Evolutionary conservation across 2,797 vertebrate genomes (phyloP).

Genomic region (Enteromius radiatus): DNA sequence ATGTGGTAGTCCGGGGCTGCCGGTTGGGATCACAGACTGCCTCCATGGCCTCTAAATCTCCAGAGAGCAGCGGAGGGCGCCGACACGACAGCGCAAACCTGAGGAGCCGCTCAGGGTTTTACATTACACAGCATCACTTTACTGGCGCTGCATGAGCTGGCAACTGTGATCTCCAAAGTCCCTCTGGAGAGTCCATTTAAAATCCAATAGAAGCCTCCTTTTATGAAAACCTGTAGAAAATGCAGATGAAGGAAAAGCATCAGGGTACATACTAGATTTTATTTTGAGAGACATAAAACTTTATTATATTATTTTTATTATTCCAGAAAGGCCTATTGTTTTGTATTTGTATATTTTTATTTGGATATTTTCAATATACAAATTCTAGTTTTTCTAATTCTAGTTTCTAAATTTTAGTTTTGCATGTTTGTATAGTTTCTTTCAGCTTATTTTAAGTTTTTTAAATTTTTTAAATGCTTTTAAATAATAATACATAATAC

Average conservation of each 20-base stretch:
- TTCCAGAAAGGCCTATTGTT: neutral
- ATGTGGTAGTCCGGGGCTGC: conserved; percentile 76
- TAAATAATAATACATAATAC: no score
- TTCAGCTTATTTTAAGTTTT: neutral
- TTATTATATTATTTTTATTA: neutral
- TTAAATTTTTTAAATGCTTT: neutral
- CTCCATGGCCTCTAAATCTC: conserved; percentile 81
- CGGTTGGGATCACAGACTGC: conserved; percentile 82
- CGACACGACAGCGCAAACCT: conserved; percentile 76
- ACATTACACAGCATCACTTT: conserved; percentile 77
- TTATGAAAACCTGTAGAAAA: conserved; percentile 33
- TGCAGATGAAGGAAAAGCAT: conserved; percentile 18
- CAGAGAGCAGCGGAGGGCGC: conserved; percentile 79
- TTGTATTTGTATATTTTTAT: neutral
- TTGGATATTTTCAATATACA: no score
- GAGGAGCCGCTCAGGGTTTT: conserved; percentile 70
- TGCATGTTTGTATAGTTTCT: neutral
- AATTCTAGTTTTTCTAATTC: neutral
- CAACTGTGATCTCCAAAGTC: conserved; percentile 56
- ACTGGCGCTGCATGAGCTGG: conserved; percentile 63
- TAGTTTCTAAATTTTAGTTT: neutral
- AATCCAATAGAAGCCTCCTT: conserved; percentile 22
- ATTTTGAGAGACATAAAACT: conserved; percentile 2
- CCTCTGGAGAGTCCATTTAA: conserved; percentile 39
- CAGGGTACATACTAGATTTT: neutral